Conservation (phyloP, 2,797 vertebrate genomes). For the Schizopygopsis pylzovi region DNA sequence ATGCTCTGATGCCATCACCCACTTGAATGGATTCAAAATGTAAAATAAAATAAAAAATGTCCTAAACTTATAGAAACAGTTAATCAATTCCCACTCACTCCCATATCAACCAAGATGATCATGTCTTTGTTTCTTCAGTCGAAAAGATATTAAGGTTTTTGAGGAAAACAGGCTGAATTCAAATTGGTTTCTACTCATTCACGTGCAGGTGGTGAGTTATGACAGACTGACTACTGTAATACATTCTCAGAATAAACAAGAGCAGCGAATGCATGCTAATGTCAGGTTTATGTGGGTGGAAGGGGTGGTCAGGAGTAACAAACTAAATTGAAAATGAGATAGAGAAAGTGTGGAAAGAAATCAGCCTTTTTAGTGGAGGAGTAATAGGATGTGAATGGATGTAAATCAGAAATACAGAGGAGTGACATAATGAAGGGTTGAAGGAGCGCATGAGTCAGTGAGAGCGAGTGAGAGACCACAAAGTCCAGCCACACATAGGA, state of each 20-base stretch:
- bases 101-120: neutral
- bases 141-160: no score
- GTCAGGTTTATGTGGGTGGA: constrained; percentile 36
- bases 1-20: neutral
- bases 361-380: constrained; percentile 21
- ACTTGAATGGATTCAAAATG: neutral
- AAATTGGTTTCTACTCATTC: neutral
- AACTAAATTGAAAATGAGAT: neutral
- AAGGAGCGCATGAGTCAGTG: constrained; percentile 51
- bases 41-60: neutral
- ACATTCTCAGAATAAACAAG: constrained; percentile 30
- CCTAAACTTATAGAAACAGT: neutral
- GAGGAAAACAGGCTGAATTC: neutral
- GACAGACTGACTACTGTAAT: constrained; percentile 18
- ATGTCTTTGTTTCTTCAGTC: no score
- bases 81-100: neutral
- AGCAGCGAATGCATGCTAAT: constrained; percentile 29
- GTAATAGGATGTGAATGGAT: constrained; percentile 33
- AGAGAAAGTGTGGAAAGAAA: constrained; percentile 20
- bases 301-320: constrained; percentile 20
- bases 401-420: constrained; percentile 39
- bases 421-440: constrained; percentile 54
- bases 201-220: neutral
- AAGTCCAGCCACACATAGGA: constrained; percentile 59
- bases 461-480: constrained; percentile 49